Evolutionary conservation across 1,140 invertebrate genomes (phyloP), one percentile per base, ranked within the genome.

Genomic region (Tribolium madens): DNA sequence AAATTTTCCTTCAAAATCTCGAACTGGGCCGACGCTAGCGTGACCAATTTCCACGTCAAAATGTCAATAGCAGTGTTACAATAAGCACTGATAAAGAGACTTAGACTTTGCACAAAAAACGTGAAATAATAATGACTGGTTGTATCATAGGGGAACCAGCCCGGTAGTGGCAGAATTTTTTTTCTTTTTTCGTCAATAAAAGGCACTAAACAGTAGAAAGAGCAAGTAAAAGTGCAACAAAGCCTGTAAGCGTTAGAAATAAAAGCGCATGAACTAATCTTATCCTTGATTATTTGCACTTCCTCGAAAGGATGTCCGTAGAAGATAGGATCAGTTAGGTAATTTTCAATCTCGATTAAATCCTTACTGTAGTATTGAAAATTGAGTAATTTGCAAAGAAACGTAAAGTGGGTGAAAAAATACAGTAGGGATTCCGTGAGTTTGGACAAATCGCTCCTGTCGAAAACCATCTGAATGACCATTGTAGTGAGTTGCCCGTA

Each of bases 1-100:
- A 76, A 36, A 26, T 68, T 72, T 36, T 42, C n/a, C 57, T 57
- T 72, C 18, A 76, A 47, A 36, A 76, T 73, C 15, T 57, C 69
- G n/a, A 73, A 57, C 13, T 76, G 75, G 13, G 69, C 75, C 10
- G 36, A 72, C 2, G 26, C 69, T 26, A 76, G 12, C 10, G 69
- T 60, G 5, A 73, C 36, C 33, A 76, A 17, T 13, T 47, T 60
- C 47, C 48, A 53, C 10, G 68, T 76, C 42, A 76, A 42, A 73
- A 76, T 73, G 12, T 76, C 75, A 46, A 76, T 76, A 42, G 14
- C 57, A 10, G 69, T 57, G 14, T 76, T 76, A 5, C 48, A 57
- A 50, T 71, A 76, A 53, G 69, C 75, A 1, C 69, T 52, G 42
- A 76, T 46, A 10, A 53, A 31, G 2, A 76, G n/a, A 46, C 68